A percentile compares a stretch with the other conserved stretches of the same genome.
Conservation (phyloP, 1,140 invertebrate genomes). For the Brachionus sp. region DNA sequence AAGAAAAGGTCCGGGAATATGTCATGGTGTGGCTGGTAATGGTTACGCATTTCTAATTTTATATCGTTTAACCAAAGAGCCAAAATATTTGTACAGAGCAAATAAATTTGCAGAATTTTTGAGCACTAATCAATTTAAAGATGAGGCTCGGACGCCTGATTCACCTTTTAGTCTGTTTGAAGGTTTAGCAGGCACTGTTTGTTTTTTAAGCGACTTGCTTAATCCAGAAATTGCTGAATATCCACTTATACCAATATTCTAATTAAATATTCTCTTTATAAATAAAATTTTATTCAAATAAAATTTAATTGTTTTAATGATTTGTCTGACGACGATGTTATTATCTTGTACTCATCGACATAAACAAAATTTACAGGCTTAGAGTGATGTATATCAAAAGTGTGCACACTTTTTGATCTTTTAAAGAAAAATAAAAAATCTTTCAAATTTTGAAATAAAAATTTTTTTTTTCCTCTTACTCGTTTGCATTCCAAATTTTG, state of each 20-base stretch:
- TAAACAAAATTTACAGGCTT: conserved; percentile 51
- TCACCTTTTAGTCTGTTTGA: conserved; percentile 77
- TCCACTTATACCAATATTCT: conserved; percentile 65
- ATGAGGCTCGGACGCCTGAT: conserved; percentile 72
- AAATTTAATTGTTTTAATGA: conserved; percentile 53
- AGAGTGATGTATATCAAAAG: conserved; percentile 49
- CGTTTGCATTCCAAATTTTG: conserved; percentile 52
- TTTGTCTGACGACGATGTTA: conserved; percentile 50
- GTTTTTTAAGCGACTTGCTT: conserved; percentile 73
- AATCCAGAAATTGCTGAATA: conserved; percentile 72
- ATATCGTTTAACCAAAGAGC: conserved; percentile 71
- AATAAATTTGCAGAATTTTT: conserved; percentile 74
- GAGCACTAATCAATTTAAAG: conserved; percentile 66
- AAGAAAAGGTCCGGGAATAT: conserved; percentile 72
- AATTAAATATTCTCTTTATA: not conserved
- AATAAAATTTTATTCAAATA: conserved; percentile 34
- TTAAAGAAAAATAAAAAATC: conserved; percentile 17
- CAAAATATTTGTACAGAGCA: conserved; percentile 71
- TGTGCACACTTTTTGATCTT: conserved; percentile 51
- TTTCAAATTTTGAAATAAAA: not conserved
- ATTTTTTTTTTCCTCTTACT: not conserved
- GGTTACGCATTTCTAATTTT: conserved; percentile 78
- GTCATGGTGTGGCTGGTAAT: conserved; percentile 79
- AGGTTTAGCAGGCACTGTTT: conserved; percentile 77
- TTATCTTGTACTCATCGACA: conserved; percentile 52